Base-by-base conservation (phyloP, 2,888 invertebrate species). In the Macrosoma leucophasiata region DNA sequence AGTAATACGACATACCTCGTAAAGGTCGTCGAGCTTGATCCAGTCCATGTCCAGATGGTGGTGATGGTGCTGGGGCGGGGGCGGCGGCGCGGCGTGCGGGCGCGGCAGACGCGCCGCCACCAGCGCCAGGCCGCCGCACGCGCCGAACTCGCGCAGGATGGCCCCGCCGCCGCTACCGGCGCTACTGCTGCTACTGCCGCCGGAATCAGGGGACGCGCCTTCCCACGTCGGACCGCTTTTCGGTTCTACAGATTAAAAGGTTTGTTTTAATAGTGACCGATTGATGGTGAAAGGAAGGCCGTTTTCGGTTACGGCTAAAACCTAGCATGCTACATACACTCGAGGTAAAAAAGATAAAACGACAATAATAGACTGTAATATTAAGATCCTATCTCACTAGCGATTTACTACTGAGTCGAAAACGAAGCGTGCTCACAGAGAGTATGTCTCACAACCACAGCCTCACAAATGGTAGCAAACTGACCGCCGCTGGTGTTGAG, bases 71-170 rank as follows among this genome's bases (percentile, higher is more conserved):
- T 86, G 75, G n/a, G 86, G 82, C 41, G 73, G 67, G 42, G 74
- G 67, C n/a, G 88, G 86, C 48, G 78, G 72, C 49, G 95, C 93
- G 3, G 95, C 94, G 78, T 93, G 95, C 10, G 96, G 91, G 0
- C 95, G 88, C 1, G 96, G 96, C 55, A 97, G 84, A 50, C 95
- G 92, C 58, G 94, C 92, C 0, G 97, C 96, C 39, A 97, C 82
- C 38, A 96, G 85, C 8, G 95, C 95, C 36, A 97, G 85, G 2
- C 97, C 97, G 36, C 96, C 96, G 48, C 92, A 90, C 42, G 90
- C 89, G 30, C 95, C 95, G 78, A 97, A 97, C 51, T 93, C 91
- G 58, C 95, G 93, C 54, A 96, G 82, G 31, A 93, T 58, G 4
- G 53, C 60, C 23, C 62, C 56, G 26, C 57, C 49, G 14, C 46